Conservation (phyloP, 2,888 invertebrate species). For the Drosophila acutilabella region DNA sequence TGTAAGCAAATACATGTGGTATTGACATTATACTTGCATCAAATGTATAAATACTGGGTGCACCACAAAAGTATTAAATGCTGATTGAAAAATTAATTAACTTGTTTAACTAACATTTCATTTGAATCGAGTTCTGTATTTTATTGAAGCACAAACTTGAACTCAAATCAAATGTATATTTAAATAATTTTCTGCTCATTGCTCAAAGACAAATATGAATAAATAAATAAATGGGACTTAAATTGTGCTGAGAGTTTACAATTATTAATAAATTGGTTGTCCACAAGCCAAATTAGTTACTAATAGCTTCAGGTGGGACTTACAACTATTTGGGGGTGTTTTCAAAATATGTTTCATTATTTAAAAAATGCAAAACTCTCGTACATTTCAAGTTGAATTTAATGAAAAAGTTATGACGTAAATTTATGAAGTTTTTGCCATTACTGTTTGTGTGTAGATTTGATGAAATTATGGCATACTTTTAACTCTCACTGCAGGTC, state of each 20-base stretch:
- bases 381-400: neutral
- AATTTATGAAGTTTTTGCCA: neutral
- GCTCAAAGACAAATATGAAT: neutral
- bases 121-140: neutral
- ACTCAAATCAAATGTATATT: neutral
- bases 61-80: slow-evolving; percentile 29
- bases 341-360: too few species aligned
- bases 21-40: slow-evolving; percentile 22
- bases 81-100: slow-evolving; percentile 18
- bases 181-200: neutral
- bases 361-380: neutral
- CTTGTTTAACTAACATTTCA: neutral
- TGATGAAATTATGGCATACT: slow-evolving; percentile 40
- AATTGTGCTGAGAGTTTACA: neutral
- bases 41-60: slow-evolving; percentile 17
- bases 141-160: neutral
- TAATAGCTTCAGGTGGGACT: too few species aligned
- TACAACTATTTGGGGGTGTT: too few species aligned
- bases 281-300: too few species aligned
- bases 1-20: slow-evolving; percentile 21
- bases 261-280: neutral
- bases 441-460: slow-evolving; percentile 14
- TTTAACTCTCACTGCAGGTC: slow-evolving; percentile 18
- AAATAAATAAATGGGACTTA: neutral
- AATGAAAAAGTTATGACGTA: slow-evolving; percentile 1